A percentile compares a stretch with the other conserved stretches of the same genome.
These are phyloP conservation scores for Ectropis crepuscularia DNA, from an alignment of 2,888 invertebrate species.

Conservation along the genomic window DNA sequence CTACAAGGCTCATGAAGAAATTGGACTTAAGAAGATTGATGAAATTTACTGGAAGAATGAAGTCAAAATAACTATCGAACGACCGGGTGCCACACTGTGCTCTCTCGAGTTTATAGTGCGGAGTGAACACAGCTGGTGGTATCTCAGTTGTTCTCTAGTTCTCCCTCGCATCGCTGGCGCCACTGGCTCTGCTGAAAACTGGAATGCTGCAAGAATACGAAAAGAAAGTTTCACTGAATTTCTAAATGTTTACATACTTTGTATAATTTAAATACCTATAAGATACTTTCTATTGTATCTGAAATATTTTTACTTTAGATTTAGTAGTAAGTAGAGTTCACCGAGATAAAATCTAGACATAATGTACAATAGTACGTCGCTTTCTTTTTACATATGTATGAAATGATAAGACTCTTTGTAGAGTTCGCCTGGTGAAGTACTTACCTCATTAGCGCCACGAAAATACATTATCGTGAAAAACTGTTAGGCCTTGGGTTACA, in stretches of 20 bases:
- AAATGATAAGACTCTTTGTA: too few species aligned
- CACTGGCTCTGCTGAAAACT: not conserved
- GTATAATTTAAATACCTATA: too few species aligned
- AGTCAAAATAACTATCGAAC: conserved; percentile 80
- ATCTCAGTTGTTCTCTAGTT: conserved; percentile 94
- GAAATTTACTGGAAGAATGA: conserved; percentile 31
- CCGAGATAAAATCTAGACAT: not conserved
- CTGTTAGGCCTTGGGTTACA: too few species aligned
- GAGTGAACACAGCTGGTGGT: conserved; percentile 99
- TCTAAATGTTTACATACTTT: too few species aligned
- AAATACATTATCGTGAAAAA: too few species aligned
- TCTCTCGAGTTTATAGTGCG: conserved; percentile 90
- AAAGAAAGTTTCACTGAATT: not conserved
- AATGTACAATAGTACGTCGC: too few species aligned
- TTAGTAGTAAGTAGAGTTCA: conserved; percentile 2
- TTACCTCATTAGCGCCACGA: too few species aligned
- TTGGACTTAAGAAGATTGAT: conserved; percentile 25
- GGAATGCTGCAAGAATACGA: conserved; percentile 2
- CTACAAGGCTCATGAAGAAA: conserved; percentile 32
- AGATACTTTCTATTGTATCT: too few species aligned
- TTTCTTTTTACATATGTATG: too few species aligned
- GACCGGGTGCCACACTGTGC: conserved; percentile 99
- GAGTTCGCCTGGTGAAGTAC: too few species aligned
- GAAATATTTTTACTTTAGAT: too few species aligned
- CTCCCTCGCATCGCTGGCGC: conserved; percentile 52